Conservation (phyloP, 2,797 vertebrate genomes). For the Linurgus olivaceus region DNA sequence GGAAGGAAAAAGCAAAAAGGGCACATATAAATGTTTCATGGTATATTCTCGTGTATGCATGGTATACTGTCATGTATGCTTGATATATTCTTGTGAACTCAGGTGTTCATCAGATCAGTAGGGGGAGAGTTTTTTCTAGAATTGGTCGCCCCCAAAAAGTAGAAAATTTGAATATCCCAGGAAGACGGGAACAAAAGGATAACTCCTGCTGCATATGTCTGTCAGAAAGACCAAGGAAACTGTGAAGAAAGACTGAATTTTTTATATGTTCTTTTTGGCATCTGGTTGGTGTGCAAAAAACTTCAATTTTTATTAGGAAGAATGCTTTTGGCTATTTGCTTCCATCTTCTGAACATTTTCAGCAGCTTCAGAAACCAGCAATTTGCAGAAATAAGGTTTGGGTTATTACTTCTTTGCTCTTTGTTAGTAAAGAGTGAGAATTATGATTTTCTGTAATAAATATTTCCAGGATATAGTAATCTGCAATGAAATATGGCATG, state of each 20-base stretch:
- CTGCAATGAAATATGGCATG: background rate
- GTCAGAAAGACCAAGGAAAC: constrained; percentile 14
- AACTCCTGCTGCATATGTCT: background rate
- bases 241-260: constrained; percentile 18
- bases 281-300: background rate
- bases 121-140: background rate
- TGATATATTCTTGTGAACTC: background rate
- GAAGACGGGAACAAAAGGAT: constrained; percentile 22
- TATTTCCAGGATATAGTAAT: constrained; percentile 14
- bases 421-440: background rate
- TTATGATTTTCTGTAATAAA: background rate
- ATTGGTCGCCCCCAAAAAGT: background rate
- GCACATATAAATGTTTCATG: background rate
- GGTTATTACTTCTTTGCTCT: background rate
- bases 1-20: background rate
- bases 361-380: background rate
- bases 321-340: background rate
- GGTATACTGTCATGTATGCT: background rate
- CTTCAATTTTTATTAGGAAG: background rate
- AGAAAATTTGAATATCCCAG: background rate
- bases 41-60: background rate
- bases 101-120: background rate
- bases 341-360: background rate
- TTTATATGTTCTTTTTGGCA: constrained; percentile 9
- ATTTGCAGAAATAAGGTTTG: background rate